Evolutionary conservation across 2,797 vertebrate genomes (phyloP), one percentile per base, ranked within the genome.

Genomic region (Centropyge bicolor): DNA sequence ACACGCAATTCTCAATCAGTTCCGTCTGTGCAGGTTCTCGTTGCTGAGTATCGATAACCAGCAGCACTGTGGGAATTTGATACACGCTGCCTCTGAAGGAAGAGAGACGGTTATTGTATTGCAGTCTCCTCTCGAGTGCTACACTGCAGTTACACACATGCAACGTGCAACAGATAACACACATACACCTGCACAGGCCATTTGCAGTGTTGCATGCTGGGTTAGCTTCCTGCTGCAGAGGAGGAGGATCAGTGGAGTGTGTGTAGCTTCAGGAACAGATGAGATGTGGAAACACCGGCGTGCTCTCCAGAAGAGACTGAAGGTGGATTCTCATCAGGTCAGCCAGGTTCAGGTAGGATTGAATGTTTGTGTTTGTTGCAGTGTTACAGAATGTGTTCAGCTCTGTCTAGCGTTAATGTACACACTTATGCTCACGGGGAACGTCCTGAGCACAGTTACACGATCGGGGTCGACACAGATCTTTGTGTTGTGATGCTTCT

Each of bases 251-350:
- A 35, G 76, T 13, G 14, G 13, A 24, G 46, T 43, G 63, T 38
- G 80, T 75, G 46, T 49, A 46, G 59, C 1, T 55, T 6, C 19
- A 74, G 61, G 62, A 41, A 7, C 14, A 3, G 24, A 19, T 72
- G 43, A 68, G 63, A 90, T 90, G 90, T 70, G 80, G 86, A 90
- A 88, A 10, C 83, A 73, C 54, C 67, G 14, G n/a, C 12, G 12
- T 20, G 67, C 76, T 57, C 54, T 65, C 12, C 84, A 72, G 74
- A 84, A 45, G 74, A 75, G 61, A n/a, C 10, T 60, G 5, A 19
- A 14, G 54, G 65, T 43, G 35, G 52, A 74, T 64, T 56, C 73
- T 4, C 0, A 14, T 62, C 35, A 0, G 19, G 35, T 17, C 51
- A 54, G 57, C 6, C 74, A 38, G 54, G 64, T 11, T 6, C 65